A percentile compares a stretch with the other conserved stretches of the same genome.
These are phyloP conservation scores for Desmophyllum pertusum DNA, from an alignment of 92 coral and sea anemone species.

Conservation along the genomic window DNA sequence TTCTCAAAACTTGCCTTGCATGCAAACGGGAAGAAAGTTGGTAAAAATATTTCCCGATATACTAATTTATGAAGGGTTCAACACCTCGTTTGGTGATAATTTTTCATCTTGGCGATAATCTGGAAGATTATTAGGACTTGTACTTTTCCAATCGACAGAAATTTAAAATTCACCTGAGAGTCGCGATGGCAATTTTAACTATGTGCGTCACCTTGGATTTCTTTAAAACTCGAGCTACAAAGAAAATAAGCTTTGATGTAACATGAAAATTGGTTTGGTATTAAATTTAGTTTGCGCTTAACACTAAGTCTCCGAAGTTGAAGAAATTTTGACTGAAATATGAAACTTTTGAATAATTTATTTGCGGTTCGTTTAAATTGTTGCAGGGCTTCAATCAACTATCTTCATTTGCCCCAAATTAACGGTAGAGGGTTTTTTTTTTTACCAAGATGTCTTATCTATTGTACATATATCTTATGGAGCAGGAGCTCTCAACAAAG, in stretches of 20 bases:
- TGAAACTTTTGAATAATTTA: too few relatives aligned
- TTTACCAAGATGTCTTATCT: too few relatives aligned
- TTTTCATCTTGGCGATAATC: not conserved
- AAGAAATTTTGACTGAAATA: too few relatives aligned
- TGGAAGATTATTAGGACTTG: not conserved
- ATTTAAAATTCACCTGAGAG: not conserved
- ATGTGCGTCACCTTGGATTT: not conserved
- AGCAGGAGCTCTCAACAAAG: too few relatives aligned
- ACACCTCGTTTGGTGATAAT: not conserved
- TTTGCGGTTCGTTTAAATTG: too few relatives aligned
- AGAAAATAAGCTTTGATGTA: not conserved
- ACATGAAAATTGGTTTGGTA: not conserved
- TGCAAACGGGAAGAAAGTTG: constrained; percentile 1
- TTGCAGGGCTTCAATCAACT: too few relatives aligned
- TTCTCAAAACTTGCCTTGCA: constrained; percentile 12
- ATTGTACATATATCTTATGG: too few relatives aligned
- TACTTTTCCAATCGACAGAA: not conserved
- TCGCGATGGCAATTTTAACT: not conserved
- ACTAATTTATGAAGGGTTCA: not conserved
- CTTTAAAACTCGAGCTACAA: not conserved
- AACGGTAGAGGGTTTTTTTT: too few relatives aligned
- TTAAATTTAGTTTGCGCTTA: not conserved
- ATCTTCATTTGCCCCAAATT: too few relatives aligned
- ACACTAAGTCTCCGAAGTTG: not conserved
- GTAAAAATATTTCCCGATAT: not conserved